Conservation (phyloP, 2,888 invertebrate species). For the Odontocerum albicorne region DNA sequence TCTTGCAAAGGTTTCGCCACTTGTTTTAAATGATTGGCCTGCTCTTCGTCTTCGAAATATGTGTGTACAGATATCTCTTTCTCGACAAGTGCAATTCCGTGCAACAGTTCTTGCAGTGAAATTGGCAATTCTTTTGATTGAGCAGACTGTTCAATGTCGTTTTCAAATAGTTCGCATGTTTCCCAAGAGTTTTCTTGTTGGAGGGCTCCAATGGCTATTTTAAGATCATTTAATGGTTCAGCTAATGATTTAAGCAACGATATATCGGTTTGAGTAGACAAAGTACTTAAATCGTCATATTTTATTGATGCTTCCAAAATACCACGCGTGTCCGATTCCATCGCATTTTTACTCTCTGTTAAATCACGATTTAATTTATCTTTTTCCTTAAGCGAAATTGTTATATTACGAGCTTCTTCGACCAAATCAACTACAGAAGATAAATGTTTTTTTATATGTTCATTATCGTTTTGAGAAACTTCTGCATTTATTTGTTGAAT, state of each 20-base stretch:
- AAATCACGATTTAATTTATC: background rate
- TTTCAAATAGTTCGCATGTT: no score
- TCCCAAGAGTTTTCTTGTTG: slow-evolving; percentile 36
- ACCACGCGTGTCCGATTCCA: background rate
- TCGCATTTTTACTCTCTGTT: background rate
- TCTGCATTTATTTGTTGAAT: no score
- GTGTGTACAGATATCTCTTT: slow-evolving; percentile 36
- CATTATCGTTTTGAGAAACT: no score
- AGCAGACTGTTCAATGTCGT: no score
- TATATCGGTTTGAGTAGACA: slow-evolving; percentile 13
- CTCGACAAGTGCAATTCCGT: slow-evolving; percentile 39
- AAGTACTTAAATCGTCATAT: background rate
- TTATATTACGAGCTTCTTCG: slow-evolving; percentile 4
- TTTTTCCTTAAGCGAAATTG: background rate
- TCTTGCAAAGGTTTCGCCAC: slow-evolving; percentile 46
- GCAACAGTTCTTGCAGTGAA: slow-evolving; percentile 38
- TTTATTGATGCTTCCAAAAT: slow-evolving; percentile 1
- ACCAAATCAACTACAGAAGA: background rate
- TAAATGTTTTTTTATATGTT: no score
- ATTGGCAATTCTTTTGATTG: no score
- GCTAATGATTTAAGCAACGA: slow-evolving; percentile 29
- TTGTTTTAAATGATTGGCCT: slow-evolving; percentile 37
- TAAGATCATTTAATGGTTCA: slow-evolving; percentile 29
- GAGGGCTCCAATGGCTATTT: slow-evolving; percentile 37
- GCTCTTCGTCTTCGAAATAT: background rate